Evolutionary conservation across 2,113 vertebrate species (phyloP), one percentile per base, ranked within the genome.

Genomic region (Dolichallabes microphthalmus): DNA sequence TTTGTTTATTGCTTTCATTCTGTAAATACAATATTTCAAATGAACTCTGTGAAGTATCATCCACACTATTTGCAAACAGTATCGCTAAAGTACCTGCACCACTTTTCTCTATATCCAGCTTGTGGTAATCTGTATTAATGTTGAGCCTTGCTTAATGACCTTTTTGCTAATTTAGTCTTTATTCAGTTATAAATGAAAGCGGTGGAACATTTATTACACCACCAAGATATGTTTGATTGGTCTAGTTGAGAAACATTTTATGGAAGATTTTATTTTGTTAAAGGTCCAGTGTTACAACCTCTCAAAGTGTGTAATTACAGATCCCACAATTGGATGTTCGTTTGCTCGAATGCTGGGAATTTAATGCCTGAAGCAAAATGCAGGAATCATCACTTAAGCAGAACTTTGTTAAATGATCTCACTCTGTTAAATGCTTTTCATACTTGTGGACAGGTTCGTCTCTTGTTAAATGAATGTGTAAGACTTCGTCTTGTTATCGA

Each of bases 11-110:
- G 85, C 75, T 74, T 88, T 88, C 77, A 52, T 87, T 76, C 71
- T 89, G 89, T 90, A 90, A 90, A 90, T 90, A 90, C 88, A 85
- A 86, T 89, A 86, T 90, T 87, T 86, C 75, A 35, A 35, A 84
- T 55, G 35, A 85, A 86, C 73, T 87, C 84, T 84, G 82, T 86
- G 81, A 88, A 85, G 61, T 82, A 88, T 87, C 87, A 71, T 76
- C 83, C 69, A 82, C 77, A 71, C 79, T 63, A 82, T 82, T 84
- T 58, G 77, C 84, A 85, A 86, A 82, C 39, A 50, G 11, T 84
- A 80, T 77, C 63, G 61, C 76, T 78, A 69, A 80, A 83, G 27
- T 86, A 71, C 66, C 58, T 30, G 25, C 5, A 15, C 81, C 60
- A 15, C 22, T 81, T 45, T 87, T 84, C 82, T 81, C 55, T 66